Percentiles rank a stretch among this genome's conserved stretches.
Conservation (phyloP, 1,140 invertebrate genomes). For the Drosophila santomea region DNA sequence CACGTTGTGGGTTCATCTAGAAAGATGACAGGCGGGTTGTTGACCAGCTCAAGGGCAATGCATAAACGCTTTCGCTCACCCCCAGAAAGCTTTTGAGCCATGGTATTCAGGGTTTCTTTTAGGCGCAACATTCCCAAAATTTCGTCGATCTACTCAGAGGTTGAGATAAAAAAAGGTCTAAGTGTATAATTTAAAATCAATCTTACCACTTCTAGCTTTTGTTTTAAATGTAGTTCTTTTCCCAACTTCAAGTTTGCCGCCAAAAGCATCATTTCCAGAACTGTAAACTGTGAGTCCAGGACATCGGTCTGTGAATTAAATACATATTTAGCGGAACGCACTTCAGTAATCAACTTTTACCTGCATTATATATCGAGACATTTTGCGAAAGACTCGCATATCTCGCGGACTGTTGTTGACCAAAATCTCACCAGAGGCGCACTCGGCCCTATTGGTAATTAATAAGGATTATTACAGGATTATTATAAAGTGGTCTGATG, state of each 20-base stretch:
- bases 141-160: slow-evolving; percentile 86
- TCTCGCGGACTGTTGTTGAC: slow-evolving; percentile 92
- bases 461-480: background rate
- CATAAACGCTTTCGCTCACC: slow-evolving; percentile 96
- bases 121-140: slow-evolving; percentile 89
- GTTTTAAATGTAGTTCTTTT: slow-evolving; percentile 86
- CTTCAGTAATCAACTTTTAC: slow-evolving; percentile 1
- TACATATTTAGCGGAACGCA: background rate
- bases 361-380: slow-evolving; percentile 98
- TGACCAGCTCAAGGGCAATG: slow-evolving; percentile 96
- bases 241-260: slow-evolving; percentile 95
- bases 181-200: background rate
- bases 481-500: background rate
- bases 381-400: slow-evolving; percentile 91
- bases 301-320: slow-evolving; percentile 88
- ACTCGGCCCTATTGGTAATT: slow-evolving; percentile 52
- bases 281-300: slow-evolving; percentile 93
- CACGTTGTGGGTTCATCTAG: slow-evolving; percentile 94
- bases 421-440: slow-evolving; percentile 87
- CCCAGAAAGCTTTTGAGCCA: slow-evolving; percentile 92
- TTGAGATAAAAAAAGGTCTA: background rate
- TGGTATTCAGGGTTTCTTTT: slow-evolving; percentile 88
- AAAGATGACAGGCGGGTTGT: slow-evolving; percentile 97
- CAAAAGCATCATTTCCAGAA: slow-evolving; percentile 93
- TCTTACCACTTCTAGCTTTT: slow-evolving; percentile 91